phyloP scores from a whole-genome alignment of 2,113 vertebrate genomes.

The Fukomys damarensis region DNA sequence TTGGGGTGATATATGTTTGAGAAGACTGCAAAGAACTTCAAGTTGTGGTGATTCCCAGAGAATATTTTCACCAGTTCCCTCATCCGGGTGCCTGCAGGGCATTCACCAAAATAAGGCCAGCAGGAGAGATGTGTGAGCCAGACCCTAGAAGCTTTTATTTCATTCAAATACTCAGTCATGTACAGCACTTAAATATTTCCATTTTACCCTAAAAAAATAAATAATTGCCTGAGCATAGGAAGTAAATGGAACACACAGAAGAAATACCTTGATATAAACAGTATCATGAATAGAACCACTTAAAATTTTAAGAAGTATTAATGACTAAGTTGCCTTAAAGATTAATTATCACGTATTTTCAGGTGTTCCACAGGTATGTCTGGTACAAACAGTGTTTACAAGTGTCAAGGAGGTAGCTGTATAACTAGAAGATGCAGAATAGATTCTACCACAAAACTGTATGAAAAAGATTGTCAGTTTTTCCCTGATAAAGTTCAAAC shows the following conservation, averaged over 20 bases:
- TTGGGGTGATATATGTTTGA: not conserved
- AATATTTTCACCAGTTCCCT: not conserved
- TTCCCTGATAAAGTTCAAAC: conserved; percentile 75
- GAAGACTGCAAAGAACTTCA: not conserved
- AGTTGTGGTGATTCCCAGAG: not conserved
- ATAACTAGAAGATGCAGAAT: conserved; percentile 36
- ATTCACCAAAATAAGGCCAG: not conserved
- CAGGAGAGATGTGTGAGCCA: not conserved
- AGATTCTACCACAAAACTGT: conserved; percentile 69
- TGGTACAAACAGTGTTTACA: conserved; percentile 43
- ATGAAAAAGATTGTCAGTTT: conserved; percentile 80
- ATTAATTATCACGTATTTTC: conserved; percentile 47
- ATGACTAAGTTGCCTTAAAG: not conserved
- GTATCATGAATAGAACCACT: not conserved
- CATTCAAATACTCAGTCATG: not conserved
- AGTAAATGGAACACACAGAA: not conserved
- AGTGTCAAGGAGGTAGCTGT: conserved; percentile 71
- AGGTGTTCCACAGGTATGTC: conserved; percentile 78
- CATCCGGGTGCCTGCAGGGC: not conserved
- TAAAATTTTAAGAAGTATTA: not conserved
- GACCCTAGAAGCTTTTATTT: not conserved
- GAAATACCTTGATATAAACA: not conserved
- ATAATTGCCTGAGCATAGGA: not conserved
- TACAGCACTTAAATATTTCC: not conserved
- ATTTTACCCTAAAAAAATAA: not conserved